Evolutionary conservation across 2,113 vertebrate species (phyloP).

Genomic region (Zosterops borbonicus): DNA sequence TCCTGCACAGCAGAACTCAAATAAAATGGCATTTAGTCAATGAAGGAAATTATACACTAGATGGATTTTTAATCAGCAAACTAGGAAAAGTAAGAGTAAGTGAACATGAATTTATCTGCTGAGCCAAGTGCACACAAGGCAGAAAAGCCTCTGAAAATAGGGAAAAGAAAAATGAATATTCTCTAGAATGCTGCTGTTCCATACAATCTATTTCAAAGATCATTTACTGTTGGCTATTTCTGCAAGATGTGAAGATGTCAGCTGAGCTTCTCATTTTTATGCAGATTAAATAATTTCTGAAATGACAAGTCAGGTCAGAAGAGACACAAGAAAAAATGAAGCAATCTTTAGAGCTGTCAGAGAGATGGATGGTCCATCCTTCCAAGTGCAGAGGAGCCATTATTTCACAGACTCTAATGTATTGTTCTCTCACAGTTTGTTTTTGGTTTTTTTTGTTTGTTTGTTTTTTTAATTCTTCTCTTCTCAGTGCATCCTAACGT

Average conservation of each 20-base stretch:
- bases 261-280: neutral
- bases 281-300: neutral
- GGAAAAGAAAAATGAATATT: neutral
- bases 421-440: neutral
- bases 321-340: neutral
- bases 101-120: neutral
- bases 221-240: neutral
- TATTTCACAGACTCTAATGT: neutral
- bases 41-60: conserved; percentile 7
- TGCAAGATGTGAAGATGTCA: neutral
- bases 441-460: neutral
- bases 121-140: neutral
- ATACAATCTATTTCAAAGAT: neutral
- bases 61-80: neutral
- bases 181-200: neutral
- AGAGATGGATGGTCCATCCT: neutral
- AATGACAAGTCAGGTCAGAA: neutral
- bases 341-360: neutral
- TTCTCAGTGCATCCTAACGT: conserved; percentile 85
- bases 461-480: neutral
- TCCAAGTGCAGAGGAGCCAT: neutral
- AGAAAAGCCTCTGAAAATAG: neutral
- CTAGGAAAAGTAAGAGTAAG: neutral
- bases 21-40: neutral
- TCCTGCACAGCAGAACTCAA: neutral